A percentile compares a stretch with the other conserved stretches of the same genome.
phyloP scores from a whole-genome alignment of 2,113 vertebrate species.

The Podarcis cretensis region DNA sequence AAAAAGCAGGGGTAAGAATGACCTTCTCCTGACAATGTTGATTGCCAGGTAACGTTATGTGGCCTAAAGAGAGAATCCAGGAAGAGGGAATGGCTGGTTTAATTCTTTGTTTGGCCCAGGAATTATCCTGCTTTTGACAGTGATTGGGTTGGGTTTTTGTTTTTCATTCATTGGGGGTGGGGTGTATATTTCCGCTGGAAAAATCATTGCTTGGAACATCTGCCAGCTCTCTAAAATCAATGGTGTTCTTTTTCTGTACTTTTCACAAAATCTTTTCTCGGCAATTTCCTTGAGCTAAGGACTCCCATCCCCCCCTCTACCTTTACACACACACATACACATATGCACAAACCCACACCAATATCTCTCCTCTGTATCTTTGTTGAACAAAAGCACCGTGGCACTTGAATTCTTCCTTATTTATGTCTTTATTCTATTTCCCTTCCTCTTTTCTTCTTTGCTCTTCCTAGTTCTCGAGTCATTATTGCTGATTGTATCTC shows the following conservation, averaged over 20 bases:
- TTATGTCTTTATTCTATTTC: not conserved
- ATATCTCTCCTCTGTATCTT: not conserved
- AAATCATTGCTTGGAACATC: conserved; percentile 1
- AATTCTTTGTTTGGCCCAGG: not conserved
- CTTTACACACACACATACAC: too few relatives aligned
- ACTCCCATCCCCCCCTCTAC: not conserved
- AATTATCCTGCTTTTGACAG: too few relatives aligned
- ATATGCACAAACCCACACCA: too few relatives aligned
- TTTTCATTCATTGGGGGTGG: not conserved
- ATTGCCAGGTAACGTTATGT: not conserved
- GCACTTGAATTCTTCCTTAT: not conserved
- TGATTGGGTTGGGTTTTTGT: not conserved
- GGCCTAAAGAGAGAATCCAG: not conserved
- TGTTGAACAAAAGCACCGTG: not conserved
- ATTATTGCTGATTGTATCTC: not conserved
- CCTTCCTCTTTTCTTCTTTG: not conserved
- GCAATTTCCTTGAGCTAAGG: not conserved
- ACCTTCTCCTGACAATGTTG: not conserved
- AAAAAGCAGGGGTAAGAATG: not conserved
- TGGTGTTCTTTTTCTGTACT: not conserved
- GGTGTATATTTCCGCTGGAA: not conserved
- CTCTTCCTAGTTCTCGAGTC: not conserved
- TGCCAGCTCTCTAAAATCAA: conserved; percentile 11
- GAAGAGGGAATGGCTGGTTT: not conserved
- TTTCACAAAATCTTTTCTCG: not conserved